Conservation (phyloP, 2,888 invertebrate genomes). For the Plagiodera versicolora region DNA sequence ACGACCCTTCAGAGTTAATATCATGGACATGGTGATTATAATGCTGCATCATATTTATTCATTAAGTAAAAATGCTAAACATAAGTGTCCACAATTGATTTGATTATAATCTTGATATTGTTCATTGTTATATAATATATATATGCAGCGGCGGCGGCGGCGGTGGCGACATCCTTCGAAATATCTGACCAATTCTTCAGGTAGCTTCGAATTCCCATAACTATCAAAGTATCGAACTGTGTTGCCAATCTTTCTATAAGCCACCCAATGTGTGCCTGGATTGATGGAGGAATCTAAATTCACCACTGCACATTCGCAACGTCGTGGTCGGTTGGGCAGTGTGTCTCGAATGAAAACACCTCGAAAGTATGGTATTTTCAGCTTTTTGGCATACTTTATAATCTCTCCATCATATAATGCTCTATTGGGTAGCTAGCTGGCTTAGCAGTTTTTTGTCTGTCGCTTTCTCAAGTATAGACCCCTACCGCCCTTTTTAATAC, state of each 20-base stretch:
- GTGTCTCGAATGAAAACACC: slow-evolving; percentile 28
- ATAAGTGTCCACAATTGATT: slow-evolving; percentile 30
- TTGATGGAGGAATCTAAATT: slow-evolving; percentile 14
- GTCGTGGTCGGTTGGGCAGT: slow-evolving; percentile 14
- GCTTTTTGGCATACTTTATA: slow-evolving; percentile 22
- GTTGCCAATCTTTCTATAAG: slow-evolving; percentile 16
- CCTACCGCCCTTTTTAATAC: not conserved
- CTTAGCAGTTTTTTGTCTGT: slow-evolving; percentile 25
- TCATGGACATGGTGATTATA: too few species aligned
- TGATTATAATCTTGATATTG: slow-evolving; percentile 18
- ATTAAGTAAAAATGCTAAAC: slow-evolving; percentile 28
- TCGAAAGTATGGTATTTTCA: slow-evolving; percentile 23
- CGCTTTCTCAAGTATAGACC: slow-evolving; percentile 12
- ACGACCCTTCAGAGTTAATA: too few species aligned
- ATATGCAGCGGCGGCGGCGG: too few species aligned
- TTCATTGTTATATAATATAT: slow-evolving; percentile 19
- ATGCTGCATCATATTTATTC: too few species aligned
- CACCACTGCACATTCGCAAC: slow-evolving; percentile 18
- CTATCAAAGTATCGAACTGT: slow-evolving; percentile 20
- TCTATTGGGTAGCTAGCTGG: slow-evolving; percentile 27
- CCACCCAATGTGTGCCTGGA: slow-evolving; percentile 20
- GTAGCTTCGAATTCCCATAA: slow-evolving; percentile 18
- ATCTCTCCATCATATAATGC: slow-evolving; percentile 26
- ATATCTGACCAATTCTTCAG: slow-evolving; percentile 16
- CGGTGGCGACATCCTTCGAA: too few species aligned